phyloP scores from a whole-genome alignment of 2,113 vertebrate genomes.

The Thamnaconus septentrionalis region DNA sequence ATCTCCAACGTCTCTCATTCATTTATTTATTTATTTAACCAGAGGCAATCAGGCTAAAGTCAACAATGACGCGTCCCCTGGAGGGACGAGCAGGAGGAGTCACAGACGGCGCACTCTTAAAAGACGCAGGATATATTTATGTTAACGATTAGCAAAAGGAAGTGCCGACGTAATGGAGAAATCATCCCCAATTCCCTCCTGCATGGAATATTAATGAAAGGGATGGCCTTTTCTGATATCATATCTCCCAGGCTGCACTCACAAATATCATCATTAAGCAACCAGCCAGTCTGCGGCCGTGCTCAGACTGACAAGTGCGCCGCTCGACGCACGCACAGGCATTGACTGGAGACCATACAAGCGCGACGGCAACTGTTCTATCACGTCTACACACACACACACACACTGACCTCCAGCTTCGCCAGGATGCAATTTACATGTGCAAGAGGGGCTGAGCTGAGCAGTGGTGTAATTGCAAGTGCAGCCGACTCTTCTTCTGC shows the following conservation, averaged over 20 bases:
- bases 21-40: conserved; percentile 16
- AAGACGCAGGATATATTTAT: conserved; percentile 56
- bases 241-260: conserved; percentile 26
- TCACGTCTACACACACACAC: too few relatives aligned
- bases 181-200: conserved; percentile 37
- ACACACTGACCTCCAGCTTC: too few relatives aligned
- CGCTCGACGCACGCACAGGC: too few relatives aligned
- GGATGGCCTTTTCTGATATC: conserved; percentile 53
- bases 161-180: conserved; percentile 45
- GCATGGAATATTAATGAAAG: conserved; percentile 65
- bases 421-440: too few relatives aligned
- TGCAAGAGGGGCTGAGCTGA: too few relatives aligned
- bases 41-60: conserved; percentile 1
- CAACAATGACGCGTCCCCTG: conserved; percentile 24
- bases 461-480: too few relatives aligned
- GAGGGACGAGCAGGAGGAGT: conserved; percentile 4
- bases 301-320: too few relatives aligned
- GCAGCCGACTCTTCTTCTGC: too few relatives aligned
- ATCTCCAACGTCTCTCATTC: conserved; percentile 8
- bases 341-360: too few relatives aligned
- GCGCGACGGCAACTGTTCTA: too few relatives aligned
- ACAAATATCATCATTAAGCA: conserved; percentile 43
- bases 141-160: conserved; percentile 54
- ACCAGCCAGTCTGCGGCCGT: too few relatives aligned
- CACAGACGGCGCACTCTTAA: conserved; percentile 45